Evolutionary conservation across 2,797 vertebrate genomes (phyloP).

Genomic region (Simalia tracyae): DNA sequence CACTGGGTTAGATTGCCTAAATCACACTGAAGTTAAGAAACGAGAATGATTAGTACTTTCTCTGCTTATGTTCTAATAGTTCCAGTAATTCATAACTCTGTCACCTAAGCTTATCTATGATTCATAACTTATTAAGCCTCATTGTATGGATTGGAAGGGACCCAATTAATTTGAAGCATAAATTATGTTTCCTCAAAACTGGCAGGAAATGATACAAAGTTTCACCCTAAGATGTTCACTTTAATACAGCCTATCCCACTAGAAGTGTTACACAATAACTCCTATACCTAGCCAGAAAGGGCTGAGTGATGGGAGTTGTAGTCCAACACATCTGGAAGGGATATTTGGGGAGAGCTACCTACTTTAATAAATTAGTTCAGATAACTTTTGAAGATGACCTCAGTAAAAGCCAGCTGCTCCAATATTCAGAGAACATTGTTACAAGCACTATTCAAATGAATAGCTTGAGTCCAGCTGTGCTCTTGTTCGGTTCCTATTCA

Average conservation of each 20-base stretch:
- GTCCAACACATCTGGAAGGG: not conserved
- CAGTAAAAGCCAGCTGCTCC: not conserved
- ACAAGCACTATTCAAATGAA: not conserved
- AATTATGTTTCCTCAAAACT: slow-evolving; percentile 6
- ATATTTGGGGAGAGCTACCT: not conserved
- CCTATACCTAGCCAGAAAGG: not conserved
- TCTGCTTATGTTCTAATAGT: not conserved
- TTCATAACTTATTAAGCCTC: not conserved
- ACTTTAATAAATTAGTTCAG: not conserved
- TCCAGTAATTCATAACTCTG: not conserved
- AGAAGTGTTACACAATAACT: not conserved
- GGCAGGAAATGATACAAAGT: not conserved
- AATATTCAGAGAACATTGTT: not conserved
- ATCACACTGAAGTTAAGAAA: not conserved
- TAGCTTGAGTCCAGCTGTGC: not conserved
- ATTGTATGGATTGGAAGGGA: not conserved
- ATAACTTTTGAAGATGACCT: not conserved
- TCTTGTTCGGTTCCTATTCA: slow-evolving; percentile 6
- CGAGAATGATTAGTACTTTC: not conserved
- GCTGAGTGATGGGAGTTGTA: not conserved
- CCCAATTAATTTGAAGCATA: not conserved
- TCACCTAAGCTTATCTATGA: not conserved
- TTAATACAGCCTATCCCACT: not conserved
- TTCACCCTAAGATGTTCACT: slow-evolving; percentile 4
- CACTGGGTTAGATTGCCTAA: not conserved